Conservation (phyloP, 1,140 invertebrate genomes). For the Reticulitermes speratus region DNA sequence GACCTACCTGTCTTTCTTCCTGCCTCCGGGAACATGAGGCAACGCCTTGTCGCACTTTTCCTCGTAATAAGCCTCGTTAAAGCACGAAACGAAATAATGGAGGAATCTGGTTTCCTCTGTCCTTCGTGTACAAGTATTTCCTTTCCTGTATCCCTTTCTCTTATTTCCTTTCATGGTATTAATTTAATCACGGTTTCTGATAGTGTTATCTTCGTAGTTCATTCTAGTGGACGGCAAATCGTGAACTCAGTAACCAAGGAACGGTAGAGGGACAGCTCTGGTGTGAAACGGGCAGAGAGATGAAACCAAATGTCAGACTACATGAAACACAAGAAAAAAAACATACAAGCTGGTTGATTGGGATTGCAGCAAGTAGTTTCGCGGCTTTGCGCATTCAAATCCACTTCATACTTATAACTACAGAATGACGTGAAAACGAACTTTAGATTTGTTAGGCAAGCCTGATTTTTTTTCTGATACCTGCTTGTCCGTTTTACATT, state of each 20-base stretch:
- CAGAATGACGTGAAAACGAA: background rate
- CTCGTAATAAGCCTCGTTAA: background rate
- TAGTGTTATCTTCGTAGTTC: background rate
- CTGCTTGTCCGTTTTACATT: no score
- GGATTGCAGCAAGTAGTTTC: background rate
- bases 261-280: background rate
- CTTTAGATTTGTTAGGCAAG: background rate
- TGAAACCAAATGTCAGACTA: background rate
- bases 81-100: background rate
- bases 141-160: background rate
- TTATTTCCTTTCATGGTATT: background rate
- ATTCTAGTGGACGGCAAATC: background rate
- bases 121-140: background rate
- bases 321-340: background rate
- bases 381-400: background rate
- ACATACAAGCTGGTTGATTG: background rate
- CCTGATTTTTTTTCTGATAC: no score
- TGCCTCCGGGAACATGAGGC: no score
- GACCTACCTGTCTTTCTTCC: no score
- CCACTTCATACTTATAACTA: background rate
- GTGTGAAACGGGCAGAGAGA: background rate
- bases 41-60: no score
- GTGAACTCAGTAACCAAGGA: background rate
- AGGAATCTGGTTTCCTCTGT: background rate
- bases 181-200: background rate